Conservation (phyloP, 2,113 vertebrate species). For the cat (Felis catus) region F.catus_Fca126_mat1.0 CM031418.1:99027501-99028000, state of each 20-base stretch:
- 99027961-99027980: not conserved
- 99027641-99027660: not conserved
- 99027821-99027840: too few species aligned
- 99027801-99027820: too few species aligned
- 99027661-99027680: not conserved
- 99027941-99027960: too few species aligned
- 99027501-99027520: not conserved
- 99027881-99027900: too few species aligned
- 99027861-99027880: too few species aligned
- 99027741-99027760: not conserved
- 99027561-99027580: not conserved
- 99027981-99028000: not conserved
- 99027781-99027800: too few species aligned
- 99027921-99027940: too few species aligned
- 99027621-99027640: not conserved
- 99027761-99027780: not conserved
- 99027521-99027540: not conserved
- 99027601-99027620: not conserved
- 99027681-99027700: not conserved
- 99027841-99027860: too few species aligned
- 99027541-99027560: not conserved
- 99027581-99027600: not conserved
- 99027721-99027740: conserved; percentile 4
- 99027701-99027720: not conserved
- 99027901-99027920: too few species aligned